phyloP scores from a whole-genome alignment of 1,140 invertebrate species.

The Galleria mellonella region DNA sequence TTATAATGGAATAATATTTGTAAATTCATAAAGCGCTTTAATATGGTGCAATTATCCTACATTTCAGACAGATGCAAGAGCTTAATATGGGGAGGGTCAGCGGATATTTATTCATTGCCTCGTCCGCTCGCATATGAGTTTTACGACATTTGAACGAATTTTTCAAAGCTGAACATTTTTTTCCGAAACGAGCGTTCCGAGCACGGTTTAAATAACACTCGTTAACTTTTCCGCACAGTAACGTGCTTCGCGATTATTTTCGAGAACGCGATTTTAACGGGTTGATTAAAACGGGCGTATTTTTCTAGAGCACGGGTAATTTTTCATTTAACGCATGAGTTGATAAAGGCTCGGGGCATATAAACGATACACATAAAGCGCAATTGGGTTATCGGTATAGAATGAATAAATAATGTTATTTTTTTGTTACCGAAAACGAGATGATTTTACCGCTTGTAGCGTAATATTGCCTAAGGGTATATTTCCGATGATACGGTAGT shows the following conservation, averaged over 20 bases:
- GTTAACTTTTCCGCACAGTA: conserved; percentile 52
- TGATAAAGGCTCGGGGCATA: conserved; percentile 6
- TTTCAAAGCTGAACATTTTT: conserved; percentile 60
- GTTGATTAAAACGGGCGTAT: conserved; percentile 44
- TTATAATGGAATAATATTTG: too few species aligned
- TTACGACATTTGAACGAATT: conserved; percentile 56
- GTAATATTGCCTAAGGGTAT: background rate
- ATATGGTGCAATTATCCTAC: conserved; percentile 41
- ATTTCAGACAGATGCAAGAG: conserved; percentile 35
- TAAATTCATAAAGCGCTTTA: conserved; percentile 9
- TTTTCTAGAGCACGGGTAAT: conserved; percentile 25
- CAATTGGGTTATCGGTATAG: too few species aligned
- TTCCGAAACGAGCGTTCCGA: too few species aligned
- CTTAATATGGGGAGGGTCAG: conserved; percentile 41
- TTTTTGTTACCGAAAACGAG: background rate
- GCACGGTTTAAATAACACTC: conserved; percentile 58
- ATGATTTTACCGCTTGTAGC: background rate
- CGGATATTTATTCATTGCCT: conserved; percentile 33
- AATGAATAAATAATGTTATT: background rate
- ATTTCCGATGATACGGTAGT: background rate
- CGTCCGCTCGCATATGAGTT: conserved; percentile 50
- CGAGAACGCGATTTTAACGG: conserved; percentile 51
- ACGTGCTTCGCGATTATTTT: conserved; percentile 51
- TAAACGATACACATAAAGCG: too few species aligned
- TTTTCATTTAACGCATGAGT: conserved; percentile 31